Conservation (phyloP, 2,888 invertebrate species). For the Phaedon cochleariae region DNA sequence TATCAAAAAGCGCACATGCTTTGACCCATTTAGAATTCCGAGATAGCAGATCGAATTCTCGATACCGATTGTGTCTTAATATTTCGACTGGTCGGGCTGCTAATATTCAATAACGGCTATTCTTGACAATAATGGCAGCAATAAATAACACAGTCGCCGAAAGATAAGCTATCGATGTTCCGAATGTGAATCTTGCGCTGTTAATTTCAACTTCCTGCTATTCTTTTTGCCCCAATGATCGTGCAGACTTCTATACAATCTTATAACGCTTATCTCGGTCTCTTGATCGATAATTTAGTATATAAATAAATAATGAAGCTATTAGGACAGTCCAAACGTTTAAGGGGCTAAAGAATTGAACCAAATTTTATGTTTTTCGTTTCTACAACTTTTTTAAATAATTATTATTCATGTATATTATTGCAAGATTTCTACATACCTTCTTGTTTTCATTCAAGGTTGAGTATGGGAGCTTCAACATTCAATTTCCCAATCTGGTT, state of each 20-base stretch:
- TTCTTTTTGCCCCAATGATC: background rate
- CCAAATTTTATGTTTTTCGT: no score
- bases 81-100: conserved; percentile 5
- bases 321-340: no score
- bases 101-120: conserved; percentile 18
- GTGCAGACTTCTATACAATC: background rate
- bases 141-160: conserved; percentile 21
- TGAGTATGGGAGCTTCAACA: no score
- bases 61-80: conserved; percentile 8
- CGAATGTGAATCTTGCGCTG: background rate
- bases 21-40: background rate
- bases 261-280: background rate
- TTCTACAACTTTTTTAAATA: no score
- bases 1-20: background rate
- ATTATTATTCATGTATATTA: no score
- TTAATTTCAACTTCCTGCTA: background rate
- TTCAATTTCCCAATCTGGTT: no score
- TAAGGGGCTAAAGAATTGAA: no score
- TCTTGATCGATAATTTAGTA: background rate
- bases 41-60: background rate
- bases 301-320: no score
- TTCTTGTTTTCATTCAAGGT: no score
- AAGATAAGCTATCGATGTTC: conserved; percentile 14
- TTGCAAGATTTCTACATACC: no score
- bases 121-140: conserved; percentile 18